Evolutionary conservation across 2,888 invertebrate species (phyloP), one percentile per base, ranked within the genome.

Genomic region (Enchytraeus crypticus): DNA sequence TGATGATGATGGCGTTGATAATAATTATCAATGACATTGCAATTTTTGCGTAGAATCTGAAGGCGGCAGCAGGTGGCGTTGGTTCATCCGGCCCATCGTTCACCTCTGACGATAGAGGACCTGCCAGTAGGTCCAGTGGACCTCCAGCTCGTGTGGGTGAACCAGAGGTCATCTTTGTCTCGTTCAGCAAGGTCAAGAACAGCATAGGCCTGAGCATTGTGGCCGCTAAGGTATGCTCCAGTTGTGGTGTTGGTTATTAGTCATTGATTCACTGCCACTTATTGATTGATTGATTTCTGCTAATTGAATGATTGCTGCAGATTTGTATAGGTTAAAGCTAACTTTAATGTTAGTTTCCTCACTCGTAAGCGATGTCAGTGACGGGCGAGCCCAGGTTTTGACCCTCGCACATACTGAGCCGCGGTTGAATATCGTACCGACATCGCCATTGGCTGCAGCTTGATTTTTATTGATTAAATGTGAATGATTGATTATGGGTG

Each of bases 161-260:
- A 70, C 88, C 89, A 14, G 66, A 89, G 74, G 82, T 91, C 62
- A 88, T 90, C 75, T 84, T 88, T 59, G 90, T 96, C 71, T 87
- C 90, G 76, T 84, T 96, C 66, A 88, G 91, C 77, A 96, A 97
- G 82, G 91, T 92, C 73, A 87, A 89, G 65, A 92, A 90, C 74
- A 96, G 97, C 66, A 95, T 98, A 89, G 98, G 98, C 14, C 84
- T 98, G 71, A 96, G 95, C 75, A 98, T 98, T 72, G 96, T 98
- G 3, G 97, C 97, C 11, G 97, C 97, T 30, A 93, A 93, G 85
- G 89, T 89, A 74, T 74, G 78, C 72, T 5, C 23, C 32, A 34
- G 23, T 27, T 23, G 27, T n/a, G n/a, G n/a, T n/a, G n/a, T n/a
- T n/a, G n/a, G n/a, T n/a, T n/a, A n/a, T n/a, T n/a, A n/a, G n/a